Percentiles rank a stretch among this genome's conserved stretches.
These are phyloP conservation scores for Petrolisthes cinctipes DNA, from an alignment of 2,888 invertebrate genomes.

Conservation along the genomic window DNA sequence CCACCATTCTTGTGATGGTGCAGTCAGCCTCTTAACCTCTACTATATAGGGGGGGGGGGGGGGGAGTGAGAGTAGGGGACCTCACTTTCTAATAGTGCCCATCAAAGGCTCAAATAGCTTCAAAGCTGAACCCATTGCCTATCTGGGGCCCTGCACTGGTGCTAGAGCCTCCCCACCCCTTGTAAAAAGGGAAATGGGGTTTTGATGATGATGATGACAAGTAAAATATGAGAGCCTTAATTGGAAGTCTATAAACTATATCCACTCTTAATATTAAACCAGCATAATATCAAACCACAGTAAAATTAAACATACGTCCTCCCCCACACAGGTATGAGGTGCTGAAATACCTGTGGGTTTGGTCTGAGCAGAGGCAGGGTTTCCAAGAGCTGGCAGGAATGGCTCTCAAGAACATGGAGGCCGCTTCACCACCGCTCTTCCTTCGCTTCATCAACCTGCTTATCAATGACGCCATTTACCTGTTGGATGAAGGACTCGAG, in stretches of 20 bases:
- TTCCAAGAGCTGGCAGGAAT: constrained; percentile 84
- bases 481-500: constrained; percentile 90
- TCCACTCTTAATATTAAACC: not conserved
- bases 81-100: too few species aligned
- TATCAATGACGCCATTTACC: constrained; percentile 96
- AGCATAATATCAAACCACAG: not conserved
- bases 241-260: not conserved
- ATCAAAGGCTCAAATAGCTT: too few species aligned
- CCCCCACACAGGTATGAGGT: constrained; percentile 82
- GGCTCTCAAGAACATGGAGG: constrained; percentile 90
- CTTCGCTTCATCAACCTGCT: constrained; percentile 94
- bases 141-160: too few species aligned
- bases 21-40: too few species aligned
- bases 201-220: too few species aligned
- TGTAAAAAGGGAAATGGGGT: too few species aligned
- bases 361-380: constrained; percentile 81
- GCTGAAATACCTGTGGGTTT: constrained; percentile 91
- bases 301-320: not conserved
- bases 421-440: constrained; percentile 90
- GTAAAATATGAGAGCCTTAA: too few species aligned
- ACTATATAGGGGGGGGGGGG: too few species aligned
- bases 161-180: too few species aligned
- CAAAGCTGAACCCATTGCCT: too few species aligned
- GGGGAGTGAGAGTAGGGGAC: too few species aligned
- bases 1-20: too few species aligned